Percentiles rank a stretch among this genome's conserved stretches.
Conservation (phyloP, 2,113 vertebrate species). For the Pygoscelis adeliae region DNA sequence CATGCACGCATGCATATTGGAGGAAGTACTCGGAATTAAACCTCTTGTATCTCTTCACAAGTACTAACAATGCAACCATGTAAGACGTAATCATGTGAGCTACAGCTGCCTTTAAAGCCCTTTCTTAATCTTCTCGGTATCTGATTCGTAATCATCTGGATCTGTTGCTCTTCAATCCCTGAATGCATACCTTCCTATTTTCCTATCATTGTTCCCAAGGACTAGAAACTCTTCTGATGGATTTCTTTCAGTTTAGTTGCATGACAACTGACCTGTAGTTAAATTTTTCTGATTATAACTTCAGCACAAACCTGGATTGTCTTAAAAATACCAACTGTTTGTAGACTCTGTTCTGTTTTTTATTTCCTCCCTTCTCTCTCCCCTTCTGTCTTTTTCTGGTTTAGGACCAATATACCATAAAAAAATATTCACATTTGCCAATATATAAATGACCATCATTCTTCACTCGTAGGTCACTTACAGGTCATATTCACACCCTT, state of each 20-base stretch:
- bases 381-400: background rate
- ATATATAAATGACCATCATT: background rate
- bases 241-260: background rate
- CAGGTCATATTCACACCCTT: background rate
- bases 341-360: background rate
- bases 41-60: too few relatives aligned
- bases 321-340: background rate
- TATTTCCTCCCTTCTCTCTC: background rate
- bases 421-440: background rate
- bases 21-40: too few relatives aligned
- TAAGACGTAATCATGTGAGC: background rate
- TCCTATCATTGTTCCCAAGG: background rate
- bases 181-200: background rate
- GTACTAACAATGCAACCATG: background rate
- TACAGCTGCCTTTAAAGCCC: background rate
- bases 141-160: background rate
- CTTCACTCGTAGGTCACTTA: background rate
- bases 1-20: fast-evolving
- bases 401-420: background rate
- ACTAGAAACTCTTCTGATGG: background rate
- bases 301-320: background rate
- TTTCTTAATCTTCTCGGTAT: background rate
- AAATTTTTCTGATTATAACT: background rate
- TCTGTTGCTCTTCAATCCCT: background rate
- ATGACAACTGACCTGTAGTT: background rate